These are phyloP conservation scores for Euwallacea similis DNA, from an alignment of 1,140 invertebrate species.

Conservation along the genomic window DNA sequence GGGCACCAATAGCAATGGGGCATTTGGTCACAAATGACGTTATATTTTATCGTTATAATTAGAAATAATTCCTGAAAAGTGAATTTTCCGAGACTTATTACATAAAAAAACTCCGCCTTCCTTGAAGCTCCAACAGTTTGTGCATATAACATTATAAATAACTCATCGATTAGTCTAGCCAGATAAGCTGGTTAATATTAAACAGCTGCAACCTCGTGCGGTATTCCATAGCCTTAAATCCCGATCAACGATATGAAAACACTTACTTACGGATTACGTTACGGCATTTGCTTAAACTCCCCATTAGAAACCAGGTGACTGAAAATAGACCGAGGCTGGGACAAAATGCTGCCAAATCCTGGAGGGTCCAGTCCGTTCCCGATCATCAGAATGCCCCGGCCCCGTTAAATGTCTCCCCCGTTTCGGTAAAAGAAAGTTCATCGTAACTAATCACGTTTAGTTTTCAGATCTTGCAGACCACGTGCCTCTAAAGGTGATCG, in stretches of 20 bases:
- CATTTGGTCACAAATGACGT: no score
- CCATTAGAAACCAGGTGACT: slow-evolving; percentile 5
- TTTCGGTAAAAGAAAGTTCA: not conserved
- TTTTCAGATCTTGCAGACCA: no score
- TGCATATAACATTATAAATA: not conserved
- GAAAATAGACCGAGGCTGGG: slow-evolving; percentile 23
- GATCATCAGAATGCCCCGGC: slow-evolving; percentile 40
- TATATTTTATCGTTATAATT: no score
- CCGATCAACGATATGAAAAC: no score
- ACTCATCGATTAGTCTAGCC: not conserved
- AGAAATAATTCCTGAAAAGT: no score
- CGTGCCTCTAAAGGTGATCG: no score
- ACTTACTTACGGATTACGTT: no score
- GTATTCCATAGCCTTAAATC: no score
- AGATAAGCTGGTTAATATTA: not conserved
- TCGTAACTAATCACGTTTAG: no score
- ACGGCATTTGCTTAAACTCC: not conserved
- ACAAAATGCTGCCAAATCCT: slow-evolving; percentile 11
- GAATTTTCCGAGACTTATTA: no score
- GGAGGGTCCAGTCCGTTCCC: slow-evolving; percentile 39
- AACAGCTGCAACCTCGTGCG: not conserved
- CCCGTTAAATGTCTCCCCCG: slow-evolving; percentile 22
- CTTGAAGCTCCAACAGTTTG: not conserved
- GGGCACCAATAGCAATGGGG: no score
- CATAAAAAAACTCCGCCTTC: not conserved